Conservation (phyloP, 2,113 vertebrate genomes). For the Beaufortia kweichowensis region DNA sequence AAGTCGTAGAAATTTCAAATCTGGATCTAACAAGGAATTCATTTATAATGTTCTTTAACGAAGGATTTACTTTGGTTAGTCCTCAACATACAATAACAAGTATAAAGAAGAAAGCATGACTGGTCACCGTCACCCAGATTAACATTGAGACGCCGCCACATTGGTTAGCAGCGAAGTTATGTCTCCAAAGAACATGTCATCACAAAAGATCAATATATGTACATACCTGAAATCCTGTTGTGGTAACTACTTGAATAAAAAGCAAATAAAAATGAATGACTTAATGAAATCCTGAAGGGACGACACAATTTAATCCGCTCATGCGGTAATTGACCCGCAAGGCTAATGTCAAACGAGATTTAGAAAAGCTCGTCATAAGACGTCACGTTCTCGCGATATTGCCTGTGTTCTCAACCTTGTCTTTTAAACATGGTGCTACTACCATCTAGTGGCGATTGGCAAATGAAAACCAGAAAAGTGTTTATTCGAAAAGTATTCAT, state of each 20-base stretch:
- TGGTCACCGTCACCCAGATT: neutral
- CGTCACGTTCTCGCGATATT: neutral
- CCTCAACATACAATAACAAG: neutral
- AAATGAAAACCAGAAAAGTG: neutral
- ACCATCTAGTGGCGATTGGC: neutral
- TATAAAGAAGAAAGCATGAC: neutral
- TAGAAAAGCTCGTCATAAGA: neutral
- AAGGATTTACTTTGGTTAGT: neutral
- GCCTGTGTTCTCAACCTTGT: neutral
- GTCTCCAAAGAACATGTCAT: neutral
- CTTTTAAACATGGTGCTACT: neutral
- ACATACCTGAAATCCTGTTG: constrained; percentile 15
- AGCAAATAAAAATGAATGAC: neutral
- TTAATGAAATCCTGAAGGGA: neutral
- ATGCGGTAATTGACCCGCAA: neutral
- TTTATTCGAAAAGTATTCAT: no score
- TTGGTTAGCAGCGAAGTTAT: neutral
- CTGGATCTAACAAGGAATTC: neutral
- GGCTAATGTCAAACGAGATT: neutral
- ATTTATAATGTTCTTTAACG: neutral
- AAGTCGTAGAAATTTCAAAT: neutral
- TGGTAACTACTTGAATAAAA: neutral
- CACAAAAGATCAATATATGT: no score
- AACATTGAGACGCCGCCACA: neutral
- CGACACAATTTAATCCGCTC: neutral